These are phyloP conservation scores for Alexandromys fortis DNA, from an alignment of 2,113 vertebrate genomes.

Conservation along the genomic window DNA sequence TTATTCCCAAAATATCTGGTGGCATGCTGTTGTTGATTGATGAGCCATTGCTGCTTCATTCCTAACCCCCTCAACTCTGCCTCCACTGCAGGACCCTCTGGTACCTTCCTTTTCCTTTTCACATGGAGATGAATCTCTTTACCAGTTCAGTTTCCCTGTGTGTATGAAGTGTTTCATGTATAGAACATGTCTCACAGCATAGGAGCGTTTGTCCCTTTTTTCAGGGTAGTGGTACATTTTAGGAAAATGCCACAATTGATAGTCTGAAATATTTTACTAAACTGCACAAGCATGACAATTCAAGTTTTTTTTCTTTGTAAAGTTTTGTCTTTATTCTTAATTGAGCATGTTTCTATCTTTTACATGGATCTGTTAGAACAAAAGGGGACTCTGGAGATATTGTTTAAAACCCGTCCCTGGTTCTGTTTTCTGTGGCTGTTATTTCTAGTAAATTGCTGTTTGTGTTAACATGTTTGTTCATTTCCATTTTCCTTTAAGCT, in stretches of 20 bases:
- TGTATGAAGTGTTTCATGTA: slow-evolving; percentile 15
- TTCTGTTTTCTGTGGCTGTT: not conserved
- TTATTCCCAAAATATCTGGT: not conserved
- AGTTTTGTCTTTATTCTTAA: not conserved
- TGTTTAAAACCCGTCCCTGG: not conserved
- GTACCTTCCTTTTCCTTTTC: not conserved
- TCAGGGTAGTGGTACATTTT: not conserved
- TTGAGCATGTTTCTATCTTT: not conserved
- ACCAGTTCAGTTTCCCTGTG: not conserved
- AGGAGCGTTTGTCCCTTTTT: not conserved
- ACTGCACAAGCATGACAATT: not conserved
- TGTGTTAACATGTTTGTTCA: not conserved
- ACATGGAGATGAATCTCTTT: not conserved
- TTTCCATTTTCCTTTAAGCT: not conserved
- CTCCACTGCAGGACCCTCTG: not conserved
- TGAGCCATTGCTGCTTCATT: not conserved
- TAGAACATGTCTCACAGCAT: not conserved
- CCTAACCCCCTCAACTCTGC: not conserved
- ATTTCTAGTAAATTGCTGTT: not conserved
- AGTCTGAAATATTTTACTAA: not conserved
- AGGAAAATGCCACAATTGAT: not conserved
- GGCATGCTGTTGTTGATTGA: too few species aligned
- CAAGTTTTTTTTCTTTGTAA: not conserved
- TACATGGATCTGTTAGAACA: not conserved
- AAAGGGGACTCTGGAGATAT: not conserved